Evolutionary conservation across 2,797 vertebrate species (phyloP), one percentile per base, ranked within the genome.

Genomic region (Micrastur ruficollis): DNA sequence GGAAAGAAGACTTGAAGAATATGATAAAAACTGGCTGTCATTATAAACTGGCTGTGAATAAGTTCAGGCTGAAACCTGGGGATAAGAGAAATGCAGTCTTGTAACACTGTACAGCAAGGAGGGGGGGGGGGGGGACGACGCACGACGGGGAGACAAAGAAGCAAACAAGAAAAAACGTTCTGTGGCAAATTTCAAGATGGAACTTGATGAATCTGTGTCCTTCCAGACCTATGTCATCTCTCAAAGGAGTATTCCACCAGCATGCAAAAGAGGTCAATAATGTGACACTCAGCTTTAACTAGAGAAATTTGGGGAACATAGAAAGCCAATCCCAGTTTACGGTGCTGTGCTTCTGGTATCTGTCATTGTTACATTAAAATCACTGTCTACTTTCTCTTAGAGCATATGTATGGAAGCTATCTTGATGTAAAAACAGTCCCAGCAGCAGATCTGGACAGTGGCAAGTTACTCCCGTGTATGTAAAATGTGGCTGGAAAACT

Each of bases 401-500:
- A 75, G 46, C 14, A 17, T 34, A 56, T 4, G 20, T 26, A 44
- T 50, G 50, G 53, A 93, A 90, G 62, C 22, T 92, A 52, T 81
- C 56, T 34, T 34, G 52, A 44, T 68, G 26, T 18, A 68, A 88
- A 94, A 92, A 8, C 65, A 66, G 38, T 31, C 68, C 32, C 61
- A 89, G 89, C 66, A 86, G 58, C 75, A 66, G 34, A 85, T 82
- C 81, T 87, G 65, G 81, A 90, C 74, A 91, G 94, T 89, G 79
- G 90, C 89, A 90, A 68, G 47, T 82, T 93, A 85, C 67, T 81
- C 66, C 68, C 5, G 10, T 71, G 40, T 74, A 71, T 63, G 62
- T 55, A 75, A 86, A 95, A 82, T 31, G 31, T 34, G 79, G 67
- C 81, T 95, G 93, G 79, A 89, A 92, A 94, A 73, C 74, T 73